phyloP scores from a whole-genome alignment of 1,140 invertebrate species.

The Hesperophylax magnus region DNA sequence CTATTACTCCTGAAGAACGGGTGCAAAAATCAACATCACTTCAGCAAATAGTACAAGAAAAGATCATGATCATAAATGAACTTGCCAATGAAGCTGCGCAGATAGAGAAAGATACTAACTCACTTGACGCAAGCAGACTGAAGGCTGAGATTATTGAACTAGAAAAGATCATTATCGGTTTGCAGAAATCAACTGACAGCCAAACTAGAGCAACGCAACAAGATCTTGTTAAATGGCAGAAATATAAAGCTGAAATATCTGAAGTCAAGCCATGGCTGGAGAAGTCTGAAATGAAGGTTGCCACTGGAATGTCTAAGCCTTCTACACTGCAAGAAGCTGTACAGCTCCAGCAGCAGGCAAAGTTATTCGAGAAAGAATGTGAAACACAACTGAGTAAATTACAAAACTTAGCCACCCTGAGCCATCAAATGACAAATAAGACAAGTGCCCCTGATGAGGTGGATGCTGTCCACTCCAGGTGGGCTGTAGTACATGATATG shows the following conservation, averaged over 20 bases:
- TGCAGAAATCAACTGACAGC: constrained; percentile 80
- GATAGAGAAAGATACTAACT: constrained; percentile 77
- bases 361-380: constrained; percentile 81
- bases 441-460: constrained; percentile 84
- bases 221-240: constrained; percentile 87
- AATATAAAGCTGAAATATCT: constrained; percentile 84
- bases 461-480: constrained; percentile 84
- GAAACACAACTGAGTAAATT: constrained; percentile 81
- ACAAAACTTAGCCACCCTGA: constrained; percentile 80
- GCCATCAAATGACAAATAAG: constrained; percentile 80
- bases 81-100: constrained; percentile 84
- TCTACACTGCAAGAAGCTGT: constrained; percentile 84
- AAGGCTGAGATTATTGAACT: constrained; percentile 78
- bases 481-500: constrained; percentile 82
- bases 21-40: constrained; percentile 79
- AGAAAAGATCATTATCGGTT: constrained; percentile 76
- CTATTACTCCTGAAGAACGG: constrained; percentile 83
- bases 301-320: constrained; percentile 81
- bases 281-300: constrained; percentile 84
- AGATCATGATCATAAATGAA: constrained; percentile 78
- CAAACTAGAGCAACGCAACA: constrained; percentile 81
- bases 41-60: constrained; percentile 80
- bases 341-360: constrained; percentile 79
- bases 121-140: constrained; percentile 77
- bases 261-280: constrained; percentile 92